A percentile compares a stretch with the other conserved stretches of the same genome.
phyloP scores from a whole-genome alignment of 2,888 invertebrate species.

The Beris chalybata region DNA sequence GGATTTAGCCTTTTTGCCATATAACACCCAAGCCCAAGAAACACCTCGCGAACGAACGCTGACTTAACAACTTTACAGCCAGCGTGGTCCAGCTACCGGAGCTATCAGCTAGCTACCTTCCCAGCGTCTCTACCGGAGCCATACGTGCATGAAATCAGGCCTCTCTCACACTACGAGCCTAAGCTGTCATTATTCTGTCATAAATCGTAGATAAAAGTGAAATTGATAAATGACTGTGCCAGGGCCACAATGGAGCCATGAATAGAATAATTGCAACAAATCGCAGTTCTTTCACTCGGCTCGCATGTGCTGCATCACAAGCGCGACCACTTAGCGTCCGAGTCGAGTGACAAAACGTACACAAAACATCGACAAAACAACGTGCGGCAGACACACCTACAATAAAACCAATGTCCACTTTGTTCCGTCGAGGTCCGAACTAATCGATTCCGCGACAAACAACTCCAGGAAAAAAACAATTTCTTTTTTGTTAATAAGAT shows the following conservation, averaged over 20 bases:
- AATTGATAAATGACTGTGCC: conserved; percentile 35
- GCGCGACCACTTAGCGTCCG: conserved; percentile 12
- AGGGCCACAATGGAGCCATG: conserved; percentile 21
- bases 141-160: conserved; percentile 4
- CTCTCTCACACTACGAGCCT: conserved; percentile 20
- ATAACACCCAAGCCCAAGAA: no score
- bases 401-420: conserved; percentile 2
- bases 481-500: neutral
- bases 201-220: conserved; percentile 36
- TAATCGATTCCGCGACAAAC: conserved; percentile 3
- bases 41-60: no score
- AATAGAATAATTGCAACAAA: conserved; percentile 29
- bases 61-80: no score
- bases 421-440: conserved; percentile 9
- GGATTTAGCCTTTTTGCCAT: no score
- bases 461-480: neutral
- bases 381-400: conserved; percentile 14
- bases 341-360: conserved; percentile 23
- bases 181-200: conserved; percentile 39
- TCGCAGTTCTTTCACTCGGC: conserved; percentile 25
- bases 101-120: no score
- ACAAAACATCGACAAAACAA: conserved; percentile 9
- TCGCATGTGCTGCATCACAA: conserved; percentile 11
- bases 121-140: no score
- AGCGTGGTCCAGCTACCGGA: no score